These are phyloP conservation scores for Megalonaias nervosa DNA, from an alignment of 1,140 invertebrate species.

Conservation along the genomic window DNA sequence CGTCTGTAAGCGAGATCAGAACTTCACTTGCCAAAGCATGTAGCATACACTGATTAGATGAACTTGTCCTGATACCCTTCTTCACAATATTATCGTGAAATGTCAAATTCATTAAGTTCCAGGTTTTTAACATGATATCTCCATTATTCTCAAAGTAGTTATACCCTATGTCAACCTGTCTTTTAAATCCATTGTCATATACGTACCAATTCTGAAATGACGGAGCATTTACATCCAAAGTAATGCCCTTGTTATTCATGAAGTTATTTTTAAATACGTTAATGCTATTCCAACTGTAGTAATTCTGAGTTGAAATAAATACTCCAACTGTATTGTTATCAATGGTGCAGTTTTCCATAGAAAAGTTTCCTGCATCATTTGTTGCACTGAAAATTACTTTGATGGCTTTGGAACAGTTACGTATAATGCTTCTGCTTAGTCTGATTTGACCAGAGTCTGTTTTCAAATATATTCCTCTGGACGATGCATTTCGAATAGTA, in stretches of 20 bases:
- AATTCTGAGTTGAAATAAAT: background rate
- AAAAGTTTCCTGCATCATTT: background rate
- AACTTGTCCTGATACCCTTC: background rate
- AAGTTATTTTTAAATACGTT: background rate
- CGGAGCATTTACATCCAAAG: background rate
- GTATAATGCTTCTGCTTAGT: too few relatives aligned
- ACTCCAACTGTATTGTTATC: background rate
- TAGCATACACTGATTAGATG: background rate
- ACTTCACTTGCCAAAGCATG: background rate
- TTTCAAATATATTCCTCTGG: too few relatives aligned
- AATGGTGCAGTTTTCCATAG: constrained; percentile 1
- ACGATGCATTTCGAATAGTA: too few relatives aligned
- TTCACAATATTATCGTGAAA: constrained; percentile 9
- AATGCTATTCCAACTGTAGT: background rate
- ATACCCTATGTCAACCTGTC: background rate
- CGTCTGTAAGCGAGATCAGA: background rate
- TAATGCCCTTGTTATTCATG: background rate
- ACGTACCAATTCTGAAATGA: background rate
- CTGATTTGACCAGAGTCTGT: too few relatives aligned
- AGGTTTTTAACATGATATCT: constrained; percentile 6
- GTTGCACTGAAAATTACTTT: background rate
- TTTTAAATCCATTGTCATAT: background rate
- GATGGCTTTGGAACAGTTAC: background rate
- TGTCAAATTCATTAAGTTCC: background rate
- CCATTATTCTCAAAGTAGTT: constrained; percentile 12